Evolutionary conservation across 2,888 invertebrate genomes (phyloP).

Genomic region (Lydus trimaculatus): DNA sequence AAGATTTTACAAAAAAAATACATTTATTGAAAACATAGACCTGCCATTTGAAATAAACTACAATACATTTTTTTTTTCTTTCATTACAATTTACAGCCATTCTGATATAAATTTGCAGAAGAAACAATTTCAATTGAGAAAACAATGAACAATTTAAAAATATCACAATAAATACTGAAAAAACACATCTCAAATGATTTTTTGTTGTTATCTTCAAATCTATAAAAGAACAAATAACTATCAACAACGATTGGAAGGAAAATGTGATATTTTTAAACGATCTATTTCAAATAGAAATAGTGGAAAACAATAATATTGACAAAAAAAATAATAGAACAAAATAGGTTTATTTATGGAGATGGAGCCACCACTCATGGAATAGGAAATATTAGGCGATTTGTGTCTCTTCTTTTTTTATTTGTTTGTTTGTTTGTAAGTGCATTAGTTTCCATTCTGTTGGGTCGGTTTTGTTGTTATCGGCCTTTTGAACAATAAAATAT

Average conservation of each 20-base stretch:
- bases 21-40: neutral
- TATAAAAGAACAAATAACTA: neutral
- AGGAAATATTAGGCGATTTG: neutral
- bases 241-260: neutral
- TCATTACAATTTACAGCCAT: slow-evolving; percentile 5
- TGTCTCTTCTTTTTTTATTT: neutral
- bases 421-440: neutral
- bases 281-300: neutral
- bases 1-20: neutral
- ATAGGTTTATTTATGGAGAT: no score
- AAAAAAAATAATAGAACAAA: neutral
- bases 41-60: neutral
- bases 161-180: neutral
- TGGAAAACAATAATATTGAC: neutral
- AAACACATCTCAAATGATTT: neutral
- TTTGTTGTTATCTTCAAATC: neutral
- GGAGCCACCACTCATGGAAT: neutral
- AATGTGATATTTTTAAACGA: neutral
- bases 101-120: neutral
- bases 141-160: neutral
- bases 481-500: slow-evolving; percentile 85
- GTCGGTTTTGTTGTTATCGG: slow-evolving; percentile 66
- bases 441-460: slow-evolving; percentile 14
- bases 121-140: neutral
- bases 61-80: no score